phyloP scores from a whole-genome alignment of 2,888 invertebrate genomes.

The Hymenopus coronatus region DNA sequence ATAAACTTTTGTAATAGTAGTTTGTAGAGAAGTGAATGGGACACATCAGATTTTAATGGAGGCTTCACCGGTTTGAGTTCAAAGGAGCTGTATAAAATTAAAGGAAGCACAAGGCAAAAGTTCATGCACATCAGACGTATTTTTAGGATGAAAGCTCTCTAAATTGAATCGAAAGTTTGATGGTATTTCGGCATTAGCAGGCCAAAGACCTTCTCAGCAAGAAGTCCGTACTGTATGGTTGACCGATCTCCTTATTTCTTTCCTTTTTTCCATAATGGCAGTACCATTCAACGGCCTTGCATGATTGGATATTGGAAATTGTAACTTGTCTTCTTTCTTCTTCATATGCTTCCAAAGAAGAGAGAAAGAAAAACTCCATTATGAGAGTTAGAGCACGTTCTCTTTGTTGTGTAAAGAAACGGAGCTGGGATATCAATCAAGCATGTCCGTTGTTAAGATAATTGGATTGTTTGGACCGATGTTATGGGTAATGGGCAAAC shows the following conservation, averaged over 20 bases:
- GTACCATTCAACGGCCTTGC: not conserved
- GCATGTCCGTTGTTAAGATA: conserved; percentile 16
- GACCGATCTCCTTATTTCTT: not conserved
- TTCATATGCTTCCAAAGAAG: not conserved
- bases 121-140: not conserved
- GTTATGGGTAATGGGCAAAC: conserved; percentile 29
- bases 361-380: not conserved
- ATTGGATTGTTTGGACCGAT: conserved; percentile 31
- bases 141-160: not conserved
- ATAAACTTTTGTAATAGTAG: no score
- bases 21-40: no score
- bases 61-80: no score
- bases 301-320: conserved; percentile 4
- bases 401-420: not conserved
- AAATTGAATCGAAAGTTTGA: not conserved
- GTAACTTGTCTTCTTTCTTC: not conserved
- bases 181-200: not conserved
- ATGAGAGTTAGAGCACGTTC: conserved; percentile 11
- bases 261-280: not conserved
- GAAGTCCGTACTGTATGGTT: not conserved
- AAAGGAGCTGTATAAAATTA: not conserved
- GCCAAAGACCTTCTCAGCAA: not conserved
- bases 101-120: not conserved
- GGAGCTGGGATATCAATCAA: conserved; percentile 3
- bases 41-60: no score